Conservation (phyloP, 2,888 invertebrate species). For the Siphlonurus alternatus region DNA sequence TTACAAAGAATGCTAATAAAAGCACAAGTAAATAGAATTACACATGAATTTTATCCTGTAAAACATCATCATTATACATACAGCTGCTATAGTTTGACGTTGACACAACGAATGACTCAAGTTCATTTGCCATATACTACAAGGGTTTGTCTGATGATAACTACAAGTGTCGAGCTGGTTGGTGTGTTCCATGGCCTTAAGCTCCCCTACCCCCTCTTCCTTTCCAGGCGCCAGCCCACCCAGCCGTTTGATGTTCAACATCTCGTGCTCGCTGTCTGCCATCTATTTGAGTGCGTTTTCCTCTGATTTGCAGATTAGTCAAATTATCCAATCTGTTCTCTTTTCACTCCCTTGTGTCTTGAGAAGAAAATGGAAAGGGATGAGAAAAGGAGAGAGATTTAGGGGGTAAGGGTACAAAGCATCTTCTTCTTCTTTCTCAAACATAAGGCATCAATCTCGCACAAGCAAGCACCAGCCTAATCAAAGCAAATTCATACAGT, state of each 20-base stretch:
- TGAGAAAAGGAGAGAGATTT: neutral
- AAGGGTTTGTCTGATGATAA: no score
- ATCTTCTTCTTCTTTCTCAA: neutral
- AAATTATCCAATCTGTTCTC: slow-evolving; percentile 2
- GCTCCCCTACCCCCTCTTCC: no score
- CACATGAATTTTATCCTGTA: no score
- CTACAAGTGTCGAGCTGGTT: no score
- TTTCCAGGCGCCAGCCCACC: neutral
- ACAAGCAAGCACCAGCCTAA: neutral
- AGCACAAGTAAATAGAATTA: no score
- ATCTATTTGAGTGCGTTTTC: neutral
- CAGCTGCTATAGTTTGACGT: no score
- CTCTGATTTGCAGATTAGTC: slow-evolving; percentile 4
- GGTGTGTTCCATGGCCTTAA: no score
- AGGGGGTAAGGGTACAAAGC: neutral
- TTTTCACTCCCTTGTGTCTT: neutral
- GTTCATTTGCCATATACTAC: no score
- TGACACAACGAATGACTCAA: no score
- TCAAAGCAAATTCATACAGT: neutral
- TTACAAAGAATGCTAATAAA: no score
- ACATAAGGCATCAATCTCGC: neutral
- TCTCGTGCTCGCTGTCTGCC: no score
- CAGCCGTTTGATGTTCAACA: neutral
- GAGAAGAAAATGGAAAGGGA: neutral
- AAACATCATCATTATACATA: no score